Base-by-base conservation (phyloP, 2,797 vertebrate genomes). In the Oophaga sylvatica region DNA sequence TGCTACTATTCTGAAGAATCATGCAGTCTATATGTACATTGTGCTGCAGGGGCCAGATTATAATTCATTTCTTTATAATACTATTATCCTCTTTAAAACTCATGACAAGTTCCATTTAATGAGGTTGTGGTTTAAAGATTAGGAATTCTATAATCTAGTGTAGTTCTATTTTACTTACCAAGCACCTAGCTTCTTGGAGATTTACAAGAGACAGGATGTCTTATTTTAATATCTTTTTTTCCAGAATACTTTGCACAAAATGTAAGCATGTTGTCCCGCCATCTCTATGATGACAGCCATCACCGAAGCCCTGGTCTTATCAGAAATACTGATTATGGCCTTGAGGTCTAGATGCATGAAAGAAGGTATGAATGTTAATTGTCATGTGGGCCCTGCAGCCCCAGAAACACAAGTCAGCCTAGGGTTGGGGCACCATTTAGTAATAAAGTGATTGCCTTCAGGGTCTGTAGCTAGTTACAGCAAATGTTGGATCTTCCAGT, bases 271-370 rank as follows among this genome's bases (percentile, higher is more conserved):
- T 84, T 70, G 22, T 73, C 4, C 57, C 29, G 20, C 22, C 85
- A 86, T 81, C 35, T 81, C 77, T n/a, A 48, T 81, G 85, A 80
- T 22, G n/a, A 86, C 77, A 20, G 56, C 31, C 75, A 75, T 81
- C 79, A 29, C 56, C 41, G 56, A 81, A 22, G 68, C 78, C 31
- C 13, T 26, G 11, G 85, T 70, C 31, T 84, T 81, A 87, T 87
- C 85, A 73, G 67, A 63, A 87, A 20, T 17, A 63, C 56, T 75
- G 67, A 87, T 81, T 71, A 71, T 16, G 65, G 41, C 85, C 85
- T 19, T 59, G 53, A 48, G 82, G 68, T 73, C n/a, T 84, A 26
- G 75, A 84, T 45, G 70, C 81, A 83, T 73, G 68, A 60, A 57
- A 75, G 81, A 83, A 83, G 73, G 29, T 73, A 83, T 73, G 68